These are phyloP conservation scores for Plemyria rubiginata DNA, from an alignment of 2,888 invertebrate species.

Conservation along the genomic window DNA sequence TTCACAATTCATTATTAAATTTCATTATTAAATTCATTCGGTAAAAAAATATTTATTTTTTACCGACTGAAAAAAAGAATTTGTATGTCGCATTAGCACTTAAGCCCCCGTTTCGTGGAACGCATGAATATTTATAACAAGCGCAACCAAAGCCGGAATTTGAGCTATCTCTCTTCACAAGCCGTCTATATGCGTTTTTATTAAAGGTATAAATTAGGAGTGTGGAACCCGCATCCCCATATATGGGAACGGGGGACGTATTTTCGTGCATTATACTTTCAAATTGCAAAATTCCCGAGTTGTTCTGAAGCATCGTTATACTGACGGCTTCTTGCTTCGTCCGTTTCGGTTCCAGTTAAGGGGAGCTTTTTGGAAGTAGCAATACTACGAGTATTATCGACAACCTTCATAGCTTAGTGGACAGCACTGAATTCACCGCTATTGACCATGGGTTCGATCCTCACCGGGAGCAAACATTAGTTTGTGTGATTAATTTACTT, in stretches of 20 bases:
- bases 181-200: constrained; percentile 64
- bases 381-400: background rate
- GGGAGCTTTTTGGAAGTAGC: constrained; percentile 11
- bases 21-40: too few relatives aligned
- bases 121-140: constrained; percentile 78
- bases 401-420: background rate
- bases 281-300: constrained; percentile 67
- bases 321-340: constrained; percentile 56
- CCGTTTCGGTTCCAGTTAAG: constrained; percentile 31
- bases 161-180: constrained; percentile 50
- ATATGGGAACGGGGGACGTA: constrained; percentile 59
- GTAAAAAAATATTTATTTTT: too few relatives aligned
- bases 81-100: constrained; percentile 11
- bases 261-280: constrained; percentile 78
- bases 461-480: too few relatives aligned
- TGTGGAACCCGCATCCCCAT: constrained; percentile 52
- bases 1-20: too few relatives aligned
- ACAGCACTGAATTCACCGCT: too few relatives aligned
- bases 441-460: too few relatives aligned
- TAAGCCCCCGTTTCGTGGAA: constrained; percentile 30
- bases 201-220: constrained; percentile 75
- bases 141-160: constrained; percentile 37
- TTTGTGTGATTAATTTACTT: too few relatives aligned
- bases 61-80: constrained; percentile 6
- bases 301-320: constrained; percentile 67